Percentiles rank a stretch among this genome's conserved stretches.
These are phyloP conservation scores for Heteropelma amictum DNA, from an alignment of 2,888 invertebrate species.

Conservation along the genomic window DNA sequence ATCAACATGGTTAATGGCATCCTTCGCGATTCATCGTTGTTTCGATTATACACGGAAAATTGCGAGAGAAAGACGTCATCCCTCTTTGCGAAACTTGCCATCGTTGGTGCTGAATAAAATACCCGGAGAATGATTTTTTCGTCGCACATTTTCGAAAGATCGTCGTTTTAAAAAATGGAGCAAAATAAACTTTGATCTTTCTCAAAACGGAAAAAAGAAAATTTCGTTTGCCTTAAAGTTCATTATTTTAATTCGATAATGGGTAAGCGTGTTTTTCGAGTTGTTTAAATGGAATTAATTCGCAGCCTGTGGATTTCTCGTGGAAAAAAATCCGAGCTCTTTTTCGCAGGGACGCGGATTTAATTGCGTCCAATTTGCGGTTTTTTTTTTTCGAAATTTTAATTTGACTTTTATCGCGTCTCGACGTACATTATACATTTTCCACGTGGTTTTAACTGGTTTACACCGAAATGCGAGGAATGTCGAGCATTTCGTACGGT, in stretches of 20 bases:
- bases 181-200: no score
- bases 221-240: no score
- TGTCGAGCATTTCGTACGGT: constrained; percentile 32
- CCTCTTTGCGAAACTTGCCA: background rate
- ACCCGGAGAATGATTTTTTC: background rate
- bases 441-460: background rate
- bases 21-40: constrained; percentile 24
- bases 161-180: no score
- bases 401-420: background rate
- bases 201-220: no score
- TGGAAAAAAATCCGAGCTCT: no score
- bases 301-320: no score
- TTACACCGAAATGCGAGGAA: constrained; percentile 31
- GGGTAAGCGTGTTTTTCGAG: no score
- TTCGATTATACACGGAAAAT: constrained; percentile 12
- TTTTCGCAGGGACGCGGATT: no score
- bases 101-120: background rate
- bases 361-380: no score
- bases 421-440: background rate
- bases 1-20: constrained; percentile 30
- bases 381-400: background rate
- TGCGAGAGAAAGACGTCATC: background rate
- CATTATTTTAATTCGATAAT: no score
- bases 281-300: no score
- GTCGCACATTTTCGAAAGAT: no score